Evolutionary conservation across 2,888 invertebrate species (phyloP), one percentile per base, ranked within the genome.

Genomic region (Piscicola geometra): DNA sequence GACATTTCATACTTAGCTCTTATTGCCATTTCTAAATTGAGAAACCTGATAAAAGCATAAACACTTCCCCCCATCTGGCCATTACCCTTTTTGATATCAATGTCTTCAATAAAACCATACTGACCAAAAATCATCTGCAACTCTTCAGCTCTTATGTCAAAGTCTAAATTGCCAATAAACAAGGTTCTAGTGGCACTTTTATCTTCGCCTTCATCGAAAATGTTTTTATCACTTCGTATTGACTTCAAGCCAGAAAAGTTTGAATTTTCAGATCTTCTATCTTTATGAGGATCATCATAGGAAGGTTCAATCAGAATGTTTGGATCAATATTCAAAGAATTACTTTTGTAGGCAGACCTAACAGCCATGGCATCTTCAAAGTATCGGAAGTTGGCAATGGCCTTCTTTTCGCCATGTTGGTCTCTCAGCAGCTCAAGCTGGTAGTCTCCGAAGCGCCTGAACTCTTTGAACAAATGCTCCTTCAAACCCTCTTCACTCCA

Each of bases 111-210:
- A 78, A 92, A 90, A 60, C 99, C 99, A 86, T 94, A 99, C 78
- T 94, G 90, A 52, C 94, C 93, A 87, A 99, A 99, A 78, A 97
- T 81, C 56, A 78, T 81, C 78, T 94, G 88, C 25, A 97, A 87
- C 83, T 97, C 96, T 80, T 93, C 93, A 85, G 97, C 96, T 0
- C 93, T 92, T 81, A 98, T 97, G 82, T 95, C 94, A 25, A 94
- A 93, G 86, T 98, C 97, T 80, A 99, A 88, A 86, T 99, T 99
- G 66, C 98, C 99, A 69, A 98, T 95, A 87, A 99, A 99, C 18
- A 99, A 88, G 0, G 98, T 99, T 80, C 99, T 89, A 0, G 97
- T 97, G 0, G 97, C 94, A 36, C 96, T 88, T 0, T 94, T 94
- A 87, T 97, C 97, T 84, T 97, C 96, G 86, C 97, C 96, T 0